Evolutionary conservation across 2,888 invertebrate genomes (phyloP).

Genomic region (Lycocerus yunnanus): DNA sequence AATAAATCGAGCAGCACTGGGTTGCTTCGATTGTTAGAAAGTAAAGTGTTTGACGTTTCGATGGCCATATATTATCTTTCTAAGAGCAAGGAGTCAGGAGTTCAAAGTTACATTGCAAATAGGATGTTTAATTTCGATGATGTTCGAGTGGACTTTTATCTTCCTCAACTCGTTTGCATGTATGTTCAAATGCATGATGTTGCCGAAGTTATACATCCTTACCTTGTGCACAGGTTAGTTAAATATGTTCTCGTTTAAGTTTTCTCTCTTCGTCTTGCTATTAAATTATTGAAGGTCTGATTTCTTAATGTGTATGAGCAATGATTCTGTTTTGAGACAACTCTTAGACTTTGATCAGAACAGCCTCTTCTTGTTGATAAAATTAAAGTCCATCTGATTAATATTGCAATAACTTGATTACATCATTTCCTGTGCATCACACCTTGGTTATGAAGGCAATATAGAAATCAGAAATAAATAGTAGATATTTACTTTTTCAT

Average conservation of each 20-base stretch:
- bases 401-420: too few species aligned
- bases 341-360: neutral
- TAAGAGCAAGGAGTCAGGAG: constrained; percentile 97
- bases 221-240: constrained; percentile 75
- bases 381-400: neutral
- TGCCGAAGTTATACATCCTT: constrained; percentile 89
- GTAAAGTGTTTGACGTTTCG: constrained; percentile 96
- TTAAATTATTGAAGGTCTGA: neutral
- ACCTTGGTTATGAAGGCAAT: too few species aligned
- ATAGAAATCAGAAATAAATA: too few species aligned
- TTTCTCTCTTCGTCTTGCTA: neutral
- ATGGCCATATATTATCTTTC: constrained; percentile 98
- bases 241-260: neutral
- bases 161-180: constrained; percentile 97
- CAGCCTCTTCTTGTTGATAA: neutral
- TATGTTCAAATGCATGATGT: constrained; percentile 98
- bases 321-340: too few species aligned
- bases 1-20: constrained; percentile 59
- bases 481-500: too few species aligned
- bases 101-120: constrained; percentile 96
- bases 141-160: constrained; percentile 93
- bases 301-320: too few species aligned
- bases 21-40: constrained; percentile 90
- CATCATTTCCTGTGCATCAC: too few species aligned
- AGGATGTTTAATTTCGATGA: constrained; percentile 94